Percentiles rank a stretch among this genome's conserved stretches.
phyloP scores from a whole-genome alignment of 2,888 invertebrate species.

The Anthophora plumipes region DNA sequence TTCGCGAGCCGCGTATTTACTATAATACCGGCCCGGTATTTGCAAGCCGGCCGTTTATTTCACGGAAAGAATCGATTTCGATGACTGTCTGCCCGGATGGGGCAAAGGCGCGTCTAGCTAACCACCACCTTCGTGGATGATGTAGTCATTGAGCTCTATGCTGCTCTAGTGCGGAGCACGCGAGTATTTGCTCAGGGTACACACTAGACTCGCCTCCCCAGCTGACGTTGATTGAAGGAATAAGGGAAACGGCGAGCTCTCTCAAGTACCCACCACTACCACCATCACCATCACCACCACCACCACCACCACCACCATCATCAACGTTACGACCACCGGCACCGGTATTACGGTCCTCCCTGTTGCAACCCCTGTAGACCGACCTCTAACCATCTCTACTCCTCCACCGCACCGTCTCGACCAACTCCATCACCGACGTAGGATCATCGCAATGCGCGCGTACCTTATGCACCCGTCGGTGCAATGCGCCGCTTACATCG shows the following conservation, averaged over 20 bases:
- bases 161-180: conserved; percentile 80
- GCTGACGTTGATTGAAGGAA: conserved; percentile 85
- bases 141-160: conserved; percentile 83
- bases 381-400: conserved; percentile 69
- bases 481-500: conserved; percentile 66
- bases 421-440: conserved; percentile 65
- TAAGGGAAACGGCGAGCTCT: conserved; percentile 83
- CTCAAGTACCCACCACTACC: conserved; percentile 77
- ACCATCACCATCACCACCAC: conserved; percentile 54
- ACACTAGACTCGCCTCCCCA: conserved; percentile 84
- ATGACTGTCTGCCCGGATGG: conserved; percentile 73
- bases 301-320: conserved; percentile 44
- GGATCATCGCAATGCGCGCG: conserved; percentile 61
- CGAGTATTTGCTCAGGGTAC: conserved; percentile 83
- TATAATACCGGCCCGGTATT: conserved; percentile 54
- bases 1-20: conserved; percentile 37
- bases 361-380: conserved; percentile 74
- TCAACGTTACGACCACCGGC: conserved; percentile 59
- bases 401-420: conserved; percentile 70
- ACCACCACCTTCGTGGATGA: conserved; percentile 79
- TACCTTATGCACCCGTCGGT: conserved; percentile 56
- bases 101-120: conserved; percentile 76
- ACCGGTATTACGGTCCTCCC: conserved; percentile 60
- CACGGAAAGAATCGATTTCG: conserved; percentile 73
- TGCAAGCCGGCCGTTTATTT: conserved; percentile 61